A percentile compares a stretch with the other conserved stretches of the same genome.
Conservation (phyloP, 2,797 vertebrate species). For the Tympanoctomys barrerae region DNA sequence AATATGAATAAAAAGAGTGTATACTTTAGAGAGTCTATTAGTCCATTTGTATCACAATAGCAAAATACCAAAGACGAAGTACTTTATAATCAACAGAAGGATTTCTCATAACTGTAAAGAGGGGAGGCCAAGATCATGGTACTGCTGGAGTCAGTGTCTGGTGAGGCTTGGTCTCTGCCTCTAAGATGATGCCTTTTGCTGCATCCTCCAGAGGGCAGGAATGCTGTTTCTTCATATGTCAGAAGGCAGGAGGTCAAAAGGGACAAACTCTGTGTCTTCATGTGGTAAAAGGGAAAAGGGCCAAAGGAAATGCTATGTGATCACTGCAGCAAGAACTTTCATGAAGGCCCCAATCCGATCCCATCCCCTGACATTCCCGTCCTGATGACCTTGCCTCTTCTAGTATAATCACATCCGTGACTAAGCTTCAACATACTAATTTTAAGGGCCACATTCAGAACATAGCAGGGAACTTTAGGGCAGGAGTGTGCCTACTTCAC, state of each 20-base stretch:
- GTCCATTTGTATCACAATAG: background rate
- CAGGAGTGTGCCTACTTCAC: background rate
- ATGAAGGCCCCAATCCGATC: background rate
- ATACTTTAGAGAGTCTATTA: background rate
- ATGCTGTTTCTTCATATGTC: background rate
- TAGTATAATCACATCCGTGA: background rate
- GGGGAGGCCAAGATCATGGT: background rate
- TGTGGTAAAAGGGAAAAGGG: background rate
- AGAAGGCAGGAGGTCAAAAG: background rate
- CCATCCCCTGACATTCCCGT: background rate
- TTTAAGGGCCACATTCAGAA: background rate
- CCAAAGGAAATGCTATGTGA: background rate
- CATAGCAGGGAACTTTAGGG: background rate
- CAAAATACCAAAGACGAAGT: background rate
- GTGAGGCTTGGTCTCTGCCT: background rate
- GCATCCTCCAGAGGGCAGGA: background rate
- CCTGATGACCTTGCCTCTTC: background rate
- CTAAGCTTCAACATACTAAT: background rate
- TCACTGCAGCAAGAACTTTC: background rate
- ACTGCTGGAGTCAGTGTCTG: background rate
- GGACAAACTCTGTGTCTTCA: background rate
- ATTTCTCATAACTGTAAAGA: background rate
- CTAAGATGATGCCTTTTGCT: background rate
- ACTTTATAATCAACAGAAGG: background rate
- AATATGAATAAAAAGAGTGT: background rate